Conservation (phyloP, 2,888 invertebrate species). For the Stegana nigrithorax region DNA sequence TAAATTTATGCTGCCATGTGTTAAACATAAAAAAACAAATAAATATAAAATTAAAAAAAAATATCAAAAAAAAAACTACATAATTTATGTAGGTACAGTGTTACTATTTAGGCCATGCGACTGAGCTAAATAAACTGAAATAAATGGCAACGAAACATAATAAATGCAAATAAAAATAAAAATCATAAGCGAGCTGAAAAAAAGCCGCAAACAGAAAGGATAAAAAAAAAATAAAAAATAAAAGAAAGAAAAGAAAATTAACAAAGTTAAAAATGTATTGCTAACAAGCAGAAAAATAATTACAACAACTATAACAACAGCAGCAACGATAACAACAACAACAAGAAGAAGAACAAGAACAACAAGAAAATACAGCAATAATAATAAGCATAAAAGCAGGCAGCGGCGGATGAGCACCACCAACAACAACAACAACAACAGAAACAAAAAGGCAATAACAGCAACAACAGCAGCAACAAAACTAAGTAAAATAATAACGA, state of each 20-base stretch:
- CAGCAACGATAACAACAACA: neutral
- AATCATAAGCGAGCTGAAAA: neutral
- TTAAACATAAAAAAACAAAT: too few relatives aligned
- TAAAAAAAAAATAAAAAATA: constrained; percentile 23
- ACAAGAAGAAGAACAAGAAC: constrained; percentile 24
- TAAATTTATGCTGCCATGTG: too few relatives aligned
- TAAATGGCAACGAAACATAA: constrained; percentile 17
- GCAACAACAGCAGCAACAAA: constrained; percentile 33
- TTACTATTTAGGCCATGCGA: constrained; percentile 28
- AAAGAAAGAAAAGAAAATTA: constrained; percentile 28
- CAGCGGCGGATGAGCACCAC: constrained; percentile 24
- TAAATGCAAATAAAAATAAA: neutral
- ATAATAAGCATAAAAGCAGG: constrained; percentile 26
- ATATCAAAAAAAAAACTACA: too few relatives aligned
- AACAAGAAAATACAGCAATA: constrained; percentile 11
- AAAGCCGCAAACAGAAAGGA: too few relatives aligned
- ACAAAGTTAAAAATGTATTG: constrained; percentile 31
- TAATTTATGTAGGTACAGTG: too few relatives aligned
- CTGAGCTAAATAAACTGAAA: constrained; percentile 18
- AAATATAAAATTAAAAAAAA: too few relatives aligned
- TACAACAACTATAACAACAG: constrained; percentile 13
- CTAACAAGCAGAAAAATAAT: constrained; percentile 35
- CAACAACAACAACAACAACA: constrained; percentile 15
- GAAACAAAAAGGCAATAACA: constrained; percentile 26
- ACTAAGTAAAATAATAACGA: constrained; percentile 54